Evolutionary conservation across 1,140 invertebrate species (phyloP), one percentile per base, ranked within the genome.

Genomic region (Augochlora pura): DNA sequence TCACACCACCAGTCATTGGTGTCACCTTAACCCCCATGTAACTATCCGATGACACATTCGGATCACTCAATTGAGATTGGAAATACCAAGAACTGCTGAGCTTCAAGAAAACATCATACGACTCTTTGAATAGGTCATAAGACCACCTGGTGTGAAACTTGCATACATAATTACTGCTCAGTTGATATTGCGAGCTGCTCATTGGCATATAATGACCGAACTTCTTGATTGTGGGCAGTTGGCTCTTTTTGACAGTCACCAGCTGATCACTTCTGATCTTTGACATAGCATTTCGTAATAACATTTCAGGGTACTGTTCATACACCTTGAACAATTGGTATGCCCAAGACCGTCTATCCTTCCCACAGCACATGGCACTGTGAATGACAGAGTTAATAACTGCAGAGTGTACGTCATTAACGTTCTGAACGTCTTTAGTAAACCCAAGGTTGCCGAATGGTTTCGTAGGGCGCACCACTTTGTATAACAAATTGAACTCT

Each of bases 311-410:
- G 91, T 95, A 96, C 78, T 95, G 94, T 80, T 96, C 95, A 83
- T 96, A 96, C 39, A 96, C 94, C 81, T 94, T 94, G 78, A 96
- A 96, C n/a, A 96, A 88, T 52, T 96, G 95, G 84, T 95, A 94
- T 1, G 94, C 94, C 91, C 94, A 95, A 0, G 94, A 94, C 9
- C 94, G 93, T 84, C 94, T 94, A 80, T 96, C 95, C 32, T 94
- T 93, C 25, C 92, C 92, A 72, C 94, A 94, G 72, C 94, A 95
- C 81, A 97, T 91, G 0, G 95, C 94, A 85, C 95, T 95, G 82
- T 96, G 94, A 74, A 95, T 92, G 0, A 95, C 92, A 18, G 93
- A 92, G 66, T 93, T 93, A 0, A 95, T 91, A 0, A 93, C 93
- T 3, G 93, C 90, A 25, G 90, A 87, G 54, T 91, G 87, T 59